phyloP scores from a whole-genome alignment of 2,113 vertebrate species.

The Irena cyanogastra region DNA sequence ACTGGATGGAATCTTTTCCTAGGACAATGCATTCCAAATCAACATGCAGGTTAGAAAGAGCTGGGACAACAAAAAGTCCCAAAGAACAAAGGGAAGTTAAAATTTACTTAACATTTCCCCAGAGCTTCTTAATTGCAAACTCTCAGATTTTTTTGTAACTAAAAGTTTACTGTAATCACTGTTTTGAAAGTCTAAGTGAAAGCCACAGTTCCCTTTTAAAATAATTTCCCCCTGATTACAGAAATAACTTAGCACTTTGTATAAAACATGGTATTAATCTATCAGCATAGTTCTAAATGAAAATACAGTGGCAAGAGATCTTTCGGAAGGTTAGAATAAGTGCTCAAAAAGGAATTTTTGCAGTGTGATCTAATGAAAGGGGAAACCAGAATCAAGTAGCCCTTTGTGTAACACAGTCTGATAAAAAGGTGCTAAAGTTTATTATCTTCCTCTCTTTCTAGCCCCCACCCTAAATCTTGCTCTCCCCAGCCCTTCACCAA shows the following conservation, averaged over 20 bases:
- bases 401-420: slow-evolving; percentile 33
- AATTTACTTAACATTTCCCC: slow-evolving; percentile 4
- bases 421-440: slow-evolving; percentile 56
- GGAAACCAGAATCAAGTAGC: slow-evolving; percentile 24
- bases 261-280: neutral
- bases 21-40: slow-evolving; percentile 5
- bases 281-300: neutral
- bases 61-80: neutral
- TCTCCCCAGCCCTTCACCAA: neutral
- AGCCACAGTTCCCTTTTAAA: slow-evolving; percentile 23
- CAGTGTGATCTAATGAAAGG: slow-evolving; percentile 4
- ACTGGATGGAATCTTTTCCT: neutral
- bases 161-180: slow-evolving; percentile 24
- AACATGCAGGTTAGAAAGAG: neutral
- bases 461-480: neutral
- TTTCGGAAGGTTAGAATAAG: neutral
- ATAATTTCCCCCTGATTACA: neutral
- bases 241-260: neutral
- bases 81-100: slow-evolving; percentile 46
- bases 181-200: slow-evolving; percentile 41
- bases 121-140: slow-evolving; percentile 24
- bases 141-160: neutral
- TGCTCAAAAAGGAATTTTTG: neutral
- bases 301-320: neutral
- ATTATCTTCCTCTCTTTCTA: slow-evolving; percentile 20